These are phyloP conservation scores for Styela plicata DNA, from an alignment of 23 tunicate species.

Conservation along the genomic window DNA sequence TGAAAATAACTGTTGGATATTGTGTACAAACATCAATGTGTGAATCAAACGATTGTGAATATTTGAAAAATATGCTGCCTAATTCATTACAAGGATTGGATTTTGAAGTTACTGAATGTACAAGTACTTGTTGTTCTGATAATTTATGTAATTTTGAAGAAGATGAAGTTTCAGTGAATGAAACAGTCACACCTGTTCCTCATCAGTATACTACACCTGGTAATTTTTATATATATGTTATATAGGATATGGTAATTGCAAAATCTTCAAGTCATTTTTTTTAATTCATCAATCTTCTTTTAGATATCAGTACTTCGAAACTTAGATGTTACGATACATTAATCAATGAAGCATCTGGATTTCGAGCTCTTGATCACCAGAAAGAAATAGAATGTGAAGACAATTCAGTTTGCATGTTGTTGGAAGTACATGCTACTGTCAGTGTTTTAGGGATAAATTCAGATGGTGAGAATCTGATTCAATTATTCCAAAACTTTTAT, in stretches of 20 bases:
- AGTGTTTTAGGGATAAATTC: no score
- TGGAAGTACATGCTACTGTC: neutral
- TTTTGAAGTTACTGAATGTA: neutral
- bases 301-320: no score
- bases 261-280: no score
- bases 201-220: neutral
- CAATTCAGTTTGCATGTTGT: neutral
- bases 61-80: conserved; percentile 4
- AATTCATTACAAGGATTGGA: neutral
- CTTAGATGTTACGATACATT: no score
- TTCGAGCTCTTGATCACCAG: no score
- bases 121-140: neutral
- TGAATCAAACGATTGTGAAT: neutral
- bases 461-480: neutral
- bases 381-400: no score
- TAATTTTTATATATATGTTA: neutral
- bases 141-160: neutral
- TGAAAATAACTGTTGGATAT: neutral
- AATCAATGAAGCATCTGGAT: no score
- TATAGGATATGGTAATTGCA: no score
- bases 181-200: neutral
- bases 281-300: no score
- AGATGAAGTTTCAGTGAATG: neutral
- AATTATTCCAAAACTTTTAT: neutral
- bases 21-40: neutral